Percentiles rank a stretch among this genome's conserved stretches.
These are phyloP conservation scores for Aramus guarauna DNA, from an alignment of 2,113 vertebrate species.

Conservation along the genomic window DNA sequence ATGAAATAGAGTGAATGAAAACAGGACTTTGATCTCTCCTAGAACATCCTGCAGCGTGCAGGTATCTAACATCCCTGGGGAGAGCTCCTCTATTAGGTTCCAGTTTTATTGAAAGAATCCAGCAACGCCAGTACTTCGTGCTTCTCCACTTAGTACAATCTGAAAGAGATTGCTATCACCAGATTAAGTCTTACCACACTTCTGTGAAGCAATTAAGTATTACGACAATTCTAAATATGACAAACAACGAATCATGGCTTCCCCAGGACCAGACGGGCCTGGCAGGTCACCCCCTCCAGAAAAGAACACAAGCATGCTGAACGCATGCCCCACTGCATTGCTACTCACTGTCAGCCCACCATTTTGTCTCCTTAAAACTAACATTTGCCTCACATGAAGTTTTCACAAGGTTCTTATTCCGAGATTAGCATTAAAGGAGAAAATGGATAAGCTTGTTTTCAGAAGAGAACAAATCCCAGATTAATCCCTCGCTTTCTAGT, in stretches of 20 bases:
- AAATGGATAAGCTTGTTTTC: not conserved
- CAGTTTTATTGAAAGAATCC: not conserved
- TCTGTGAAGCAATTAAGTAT: not conserved
- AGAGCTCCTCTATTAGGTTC: not conserved
- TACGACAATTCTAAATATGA: not conserved
- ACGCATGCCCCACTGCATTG: not conserved
- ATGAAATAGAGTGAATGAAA: slow-evolving; percentile 16
- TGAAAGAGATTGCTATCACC: not conserved
- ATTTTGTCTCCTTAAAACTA: not conserved
- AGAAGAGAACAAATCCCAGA: not conserved
- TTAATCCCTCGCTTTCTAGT: not conserved
- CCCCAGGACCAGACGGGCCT: not conserved
- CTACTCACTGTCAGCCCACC: not conserved
- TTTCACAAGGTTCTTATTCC: not conserved
- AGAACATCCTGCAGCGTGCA: not conserved
- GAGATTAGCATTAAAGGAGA: not conserved
- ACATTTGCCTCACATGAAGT: not conserved
- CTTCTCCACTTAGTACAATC: not conserved
- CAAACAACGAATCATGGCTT: not conserved
- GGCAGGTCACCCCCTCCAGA: not conserved
- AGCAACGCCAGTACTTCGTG: not conserved
- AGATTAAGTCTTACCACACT: not conserved
- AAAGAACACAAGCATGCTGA: not conserved
- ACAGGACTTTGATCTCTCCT: not conserved
- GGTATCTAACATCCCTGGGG: not conserved